Evolutionary conservation across 92 coral and sea anemone species (phyloP), one percentile per base, ranked within the genome.

Genomic region (Plumapathes pennacea): DNA sequence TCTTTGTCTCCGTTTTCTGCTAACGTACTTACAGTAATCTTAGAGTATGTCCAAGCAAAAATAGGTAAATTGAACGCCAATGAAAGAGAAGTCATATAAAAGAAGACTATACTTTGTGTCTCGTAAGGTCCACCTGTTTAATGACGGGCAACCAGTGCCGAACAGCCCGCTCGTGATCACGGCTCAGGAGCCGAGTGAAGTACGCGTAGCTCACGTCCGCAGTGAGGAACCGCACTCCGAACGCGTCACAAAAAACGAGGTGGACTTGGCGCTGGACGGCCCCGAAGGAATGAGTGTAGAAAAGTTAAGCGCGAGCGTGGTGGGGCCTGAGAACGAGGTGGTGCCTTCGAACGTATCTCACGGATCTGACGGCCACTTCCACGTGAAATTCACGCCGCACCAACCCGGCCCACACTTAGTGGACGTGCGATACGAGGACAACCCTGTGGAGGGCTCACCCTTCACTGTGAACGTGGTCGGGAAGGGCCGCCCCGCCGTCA

Each of bases 401-500:
- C 67, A 60, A 14, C 79, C 78, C 30, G 95, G 95, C 25, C 72
- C 78, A 27, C 77, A 86, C 62, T 76, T 73, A 82, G 96, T 88
- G 11, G 89, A 70, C 39, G 96, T 88, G 24, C 80, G 54, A 33
- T 92, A 88, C 43, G 78, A 81, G 4, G 81, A 82, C 46, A 69
- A 71, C 21, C 85, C 88, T 48, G 90, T 92, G n/a, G 87, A 77
- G 31, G 98, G 98, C 19, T 85, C 96, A n/a, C 98, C 98, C 0
- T 92, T 88, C 51, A 60, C 85, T 31, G 87, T 92, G 6, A 92
- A 92, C 56, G 95, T 87, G 47, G 60, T 72, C 3, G 90, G 83
- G 24, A 75, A 84, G 68, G 85, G 69, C 18, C 68, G 63, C 11
- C 63, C 21, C 7, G 69, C 74, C 7, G 72, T 64, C 60, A 60